A percentile compares a stretch with the other conserved stretches of the same genome.
Evolutionary conservation across 2,888 invertebrate genomes (phyloP).

Genomic region (Melieria omissa): DNA sequence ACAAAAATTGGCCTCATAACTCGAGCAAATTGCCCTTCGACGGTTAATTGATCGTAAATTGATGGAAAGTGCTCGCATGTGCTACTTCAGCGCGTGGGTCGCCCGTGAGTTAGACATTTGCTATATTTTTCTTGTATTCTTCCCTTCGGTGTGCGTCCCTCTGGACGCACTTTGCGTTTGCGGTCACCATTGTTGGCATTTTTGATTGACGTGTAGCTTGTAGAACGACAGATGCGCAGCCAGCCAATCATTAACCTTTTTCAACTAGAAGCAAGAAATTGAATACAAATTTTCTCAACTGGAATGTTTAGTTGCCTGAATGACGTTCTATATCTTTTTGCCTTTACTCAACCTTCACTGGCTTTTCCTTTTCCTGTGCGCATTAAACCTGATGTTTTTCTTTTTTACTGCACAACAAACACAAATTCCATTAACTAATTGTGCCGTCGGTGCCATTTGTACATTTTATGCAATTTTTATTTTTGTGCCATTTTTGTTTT

Average conservation of each 20-base stretch:
- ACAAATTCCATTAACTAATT: too few species aligned
- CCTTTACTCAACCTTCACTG: too few species aligned
- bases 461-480: too few species aligned
- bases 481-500: too few species aligned
- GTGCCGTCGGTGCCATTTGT: too few species aligned
- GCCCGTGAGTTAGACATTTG: background rate
- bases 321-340: too few species aligned
- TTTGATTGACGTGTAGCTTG: constrained; percentile 29
- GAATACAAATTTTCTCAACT: constrained; percentile 1
- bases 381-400: too few species aligned
- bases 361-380: too few species aligned
- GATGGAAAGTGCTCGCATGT: background rate
- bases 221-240: constrained; percentile 30
- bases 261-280: background rate
- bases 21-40: constrained; percentile 4
- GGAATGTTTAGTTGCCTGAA: background rate
- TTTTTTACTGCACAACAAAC: too few species aligned
- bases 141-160: background rate
- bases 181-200: constrained; percentile 26
- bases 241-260: too few species aligned
- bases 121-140: background rate
- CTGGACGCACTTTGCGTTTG: constrained; percentile 5
- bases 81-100: background rate
- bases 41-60: constrained; percentile 24
- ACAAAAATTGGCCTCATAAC: constrained; percentile 27